Evolutionary conservation across 2,797 vertebrate species (phyloP), one percentile per base, ranked within the genome.

Genomic region (Enteromius viviparus): DNA sequence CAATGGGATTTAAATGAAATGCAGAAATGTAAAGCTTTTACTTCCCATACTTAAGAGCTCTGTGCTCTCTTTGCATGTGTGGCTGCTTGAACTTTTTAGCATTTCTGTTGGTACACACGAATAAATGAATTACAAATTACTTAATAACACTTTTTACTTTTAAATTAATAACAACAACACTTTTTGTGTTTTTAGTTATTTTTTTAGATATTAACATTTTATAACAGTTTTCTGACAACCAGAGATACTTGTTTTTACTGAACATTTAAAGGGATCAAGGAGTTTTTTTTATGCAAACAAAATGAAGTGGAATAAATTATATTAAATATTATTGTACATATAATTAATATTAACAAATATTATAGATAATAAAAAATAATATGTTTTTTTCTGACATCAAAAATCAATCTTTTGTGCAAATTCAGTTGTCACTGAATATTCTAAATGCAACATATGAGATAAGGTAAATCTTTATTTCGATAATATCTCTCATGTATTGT

Each of bases 401-500:
- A 74, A 34, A 72, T 58, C n/a, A 0, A n/a, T 12, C 10, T 23
- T 60, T 60, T 23, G 10, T 62, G 23, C 14, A 53, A 34, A 53
- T 32, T 74, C 29, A 82, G 45, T 11, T 66, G 29, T 55, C 66
- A 62, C 37, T 65, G 21, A 55, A 71, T 14, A 42, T 74, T 29
- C 21, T 78, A 23, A 83, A 78, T 75, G 71, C 77, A 49, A 75
- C 53, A 64, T 68, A 58, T 81, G 78, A 83, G 69, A 85, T 81
- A 62, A 83, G 65, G 53, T 53, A 83, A 75, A 58, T 62, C 32
- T 40, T 32, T 62, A 81, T 62, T 8, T 58, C 10, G n/a, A 11
- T 26, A 60, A 62, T 60, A 76, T 86, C 85, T 83, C 21, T 76
- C 42, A 29, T 76, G 74, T 76, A 78, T 66, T 80, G 64, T 85